These are phyloP conservation scores for Esox niger DNA, from an alignment of 2,113 vertebrate species.

Conservation along the genomic window DNA sequence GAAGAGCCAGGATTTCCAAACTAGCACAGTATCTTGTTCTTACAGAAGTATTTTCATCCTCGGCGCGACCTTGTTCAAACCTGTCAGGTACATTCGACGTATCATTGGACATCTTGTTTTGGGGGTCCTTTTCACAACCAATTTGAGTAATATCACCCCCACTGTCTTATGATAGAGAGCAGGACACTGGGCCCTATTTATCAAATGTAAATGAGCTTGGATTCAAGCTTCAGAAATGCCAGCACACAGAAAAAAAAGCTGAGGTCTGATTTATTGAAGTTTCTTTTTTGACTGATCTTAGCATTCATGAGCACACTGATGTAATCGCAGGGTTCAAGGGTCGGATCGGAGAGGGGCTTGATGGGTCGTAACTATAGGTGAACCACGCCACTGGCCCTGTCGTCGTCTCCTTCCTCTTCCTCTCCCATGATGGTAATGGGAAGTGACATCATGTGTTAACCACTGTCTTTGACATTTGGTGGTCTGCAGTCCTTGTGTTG, in stretches of 20 bases:
- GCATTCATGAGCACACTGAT: too few species aligned
- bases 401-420: not conserved
- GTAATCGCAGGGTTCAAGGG: too few species aligned
- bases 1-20: not conserved
- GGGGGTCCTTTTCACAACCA: not conserved
- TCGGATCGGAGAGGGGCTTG: too few species aligned
- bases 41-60: not conserved
- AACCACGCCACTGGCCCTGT: too few species aligned
- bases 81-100: not conserved
- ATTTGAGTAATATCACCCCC: not conserved
- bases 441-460: not conserved
- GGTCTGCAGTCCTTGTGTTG: too few species aligned
- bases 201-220: not conserved
- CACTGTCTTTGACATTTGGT: conserved; percentile 1
- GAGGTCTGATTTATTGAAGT: too few species aligned
- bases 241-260: too few species aligned
- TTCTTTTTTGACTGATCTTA: too few species aligned
- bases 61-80: not conserved
- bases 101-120: not conserved
- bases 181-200: not conserved
- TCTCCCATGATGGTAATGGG: conserved; percentile 8
- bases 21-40: not conserved
- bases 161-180: not conserved
- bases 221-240: too few species aligned
- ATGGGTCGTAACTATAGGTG: too few species aligned